A percentile compares a stretch with the other conserved stretches of the same genome.
These are phyloP conservation scores for Microplitis demolitor DNA, from an alignment of 1,140 invertebrate species.

Conservation along the genomic window DNA sequence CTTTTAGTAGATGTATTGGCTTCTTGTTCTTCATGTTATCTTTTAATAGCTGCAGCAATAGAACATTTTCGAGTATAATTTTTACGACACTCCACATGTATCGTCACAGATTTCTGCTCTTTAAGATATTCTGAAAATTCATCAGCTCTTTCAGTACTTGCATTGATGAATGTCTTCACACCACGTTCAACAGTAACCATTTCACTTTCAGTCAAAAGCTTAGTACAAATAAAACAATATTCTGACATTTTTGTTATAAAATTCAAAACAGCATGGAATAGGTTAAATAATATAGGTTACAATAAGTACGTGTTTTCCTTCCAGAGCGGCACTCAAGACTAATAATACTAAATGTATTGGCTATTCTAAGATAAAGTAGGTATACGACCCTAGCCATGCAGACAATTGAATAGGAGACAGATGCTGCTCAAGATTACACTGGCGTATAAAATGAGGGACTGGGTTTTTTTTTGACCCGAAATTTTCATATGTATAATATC, in stretches of 20 bases:
- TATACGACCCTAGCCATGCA: not conserved
- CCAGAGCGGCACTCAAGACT: not conserved
- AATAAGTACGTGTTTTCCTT: not conserved
- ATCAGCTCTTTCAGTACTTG: not conserved
- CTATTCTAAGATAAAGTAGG: not conserved
- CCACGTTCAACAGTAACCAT: not conserved
- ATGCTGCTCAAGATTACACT: not conserved
- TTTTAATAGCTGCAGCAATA: slow-evolving; percentile 33
- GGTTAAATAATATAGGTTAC: not conserved
- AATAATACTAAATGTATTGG: not conserved
- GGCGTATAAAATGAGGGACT: too few species aligned
- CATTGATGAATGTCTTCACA: not conserved
- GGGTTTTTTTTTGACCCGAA: too few species aligned
- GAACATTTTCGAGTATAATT: slow-evolving; percentile 28
- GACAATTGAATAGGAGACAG: not conserved
- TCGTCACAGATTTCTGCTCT: not conserved
- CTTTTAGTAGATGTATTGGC: slow-evolving; percentile 36
- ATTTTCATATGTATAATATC: too few species aligned
- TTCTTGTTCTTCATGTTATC: slow-evolving; percentile 37
- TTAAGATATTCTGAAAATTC: not conserved
- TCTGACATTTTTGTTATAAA: not conserved
- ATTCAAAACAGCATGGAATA: not conserved
- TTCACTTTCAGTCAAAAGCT: not conserved
- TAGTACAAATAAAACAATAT: not conserved
- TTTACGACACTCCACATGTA: not conserved